Base-by-base conservation (phyloP, 35 echinoderm and acorn worm genomes). In the Hemicentrotus pulcherrimus region DNA sequence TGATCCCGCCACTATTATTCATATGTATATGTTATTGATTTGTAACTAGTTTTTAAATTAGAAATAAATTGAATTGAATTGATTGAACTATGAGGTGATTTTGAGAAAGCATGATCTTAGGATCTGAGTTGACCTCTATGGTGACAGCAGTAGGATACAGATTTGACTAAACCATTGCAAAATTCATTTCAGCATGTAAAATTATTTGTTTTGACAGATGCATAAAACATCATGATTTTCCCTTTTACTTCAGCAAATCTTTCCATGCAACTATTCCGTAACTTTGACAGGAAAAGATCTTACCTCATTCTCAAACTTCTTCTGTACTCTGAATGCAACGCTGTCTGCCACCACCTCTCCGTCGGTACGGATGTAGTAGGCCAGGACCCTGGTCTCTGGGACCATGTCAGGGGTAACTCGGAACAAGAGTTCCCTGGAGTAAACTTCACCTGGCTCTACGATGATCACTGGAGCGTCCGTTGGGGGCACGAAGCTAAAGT, bases 311-410 rank as follows among this genome's bases (percentile, higher is more conserved):
- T 95, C 93, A 65, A 97, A 97, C 22, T 92, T 88, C 86, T 97
- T 92, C 35, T 95, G 46, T 32, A 97, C 96, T 70, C n/a, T 70
- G 86, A 97, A 94, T 9, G 92, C 94, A 91, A 96, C 91, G 30
- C 85, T 96, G 46, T 99, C 98, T 10, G 98, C 97, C 0, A 97
- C 95, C 18, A 99, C 97, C 85, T 99, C 98, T 46, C 96, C 96
- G 91, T 96, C 96, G 8, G 93, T 59, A 0, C 95, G 28, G 18
- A 99, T 85, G 61, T 97, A 99, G 93, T 99, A 99, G 19, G 95
- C 95, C 32, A 99, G 86, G 52, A 99, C 47, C 22, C 94, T 95
- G 41, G 96, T 96, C 32, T 95, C 47, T 71, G 98, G 98, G 47
- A 96, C 88, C 98, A 99, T 99, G 19, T 97, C 97, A 31, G 35